A percentile compares a stretch with the other conserved stretches of the same genome.
These are phyloP conservation scores for Sylvietta virens DNA, from an alignment of 2,113 vertebrate genomes.

Conservation along the genomic window DNA sequence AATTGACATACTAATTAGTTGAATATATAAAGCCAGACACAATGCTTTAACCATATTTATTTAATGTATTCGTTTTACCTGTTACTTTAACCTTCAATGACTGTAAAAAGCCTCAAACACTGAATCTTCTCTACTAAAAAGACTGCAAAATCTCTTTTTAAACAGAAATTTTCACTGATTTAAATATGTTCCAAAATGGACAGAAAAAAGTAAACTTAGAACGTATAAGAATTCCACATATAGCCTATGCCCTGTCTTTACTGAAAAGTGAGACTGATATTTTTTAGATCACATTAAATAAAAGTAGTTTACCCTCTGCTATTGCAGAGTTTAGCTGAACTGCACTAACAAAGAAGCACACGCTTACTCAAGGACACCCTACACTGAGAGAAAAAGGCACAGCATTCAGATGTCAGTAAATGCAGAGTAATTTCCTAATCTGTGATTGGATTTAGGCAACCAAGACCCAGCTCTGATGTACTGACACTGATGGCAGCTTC, in stretches of 20 bases:
- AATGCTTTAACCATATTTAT: background rate
- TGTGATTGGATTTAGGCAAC: background rate
- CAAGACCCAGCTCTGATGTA: background rate
- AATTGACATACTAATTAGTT: background rate
- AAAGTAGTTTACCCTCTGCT: background rate
- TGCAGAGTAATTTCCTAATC: background rate
- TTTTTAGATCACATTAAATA: background rate
- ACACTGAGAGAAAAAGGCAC: background rate
- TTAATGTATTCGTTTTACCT: background rate
- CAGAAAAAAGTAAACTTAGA: background rate
- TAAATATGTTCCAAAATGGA: background rate
- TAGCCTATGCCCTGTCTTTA: background rate
- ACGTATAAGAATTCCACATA: background rate
- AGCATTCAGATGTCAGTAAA: background rate
- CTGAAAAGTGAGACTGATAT: background rate
- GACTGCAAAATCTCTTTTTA: background rate
- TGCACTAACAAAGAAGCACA: background rate
- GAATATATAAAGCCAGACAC: background rate
- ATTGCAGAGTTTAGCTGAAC: background rate
- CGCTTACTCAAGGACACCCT: background rate
- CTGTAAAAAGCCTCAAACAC: background rate
- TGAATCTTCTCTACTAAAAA: background rate
- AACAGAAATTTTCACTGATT: background rate
- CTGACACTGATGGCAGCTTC: background rate
- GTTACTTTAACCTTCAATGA: background rate